These are phyloP conservation scores for Clepsis dumicolana DNA, from an alignment of 2,888 invertebrate species.

Conservation along the genomic window DNA sequence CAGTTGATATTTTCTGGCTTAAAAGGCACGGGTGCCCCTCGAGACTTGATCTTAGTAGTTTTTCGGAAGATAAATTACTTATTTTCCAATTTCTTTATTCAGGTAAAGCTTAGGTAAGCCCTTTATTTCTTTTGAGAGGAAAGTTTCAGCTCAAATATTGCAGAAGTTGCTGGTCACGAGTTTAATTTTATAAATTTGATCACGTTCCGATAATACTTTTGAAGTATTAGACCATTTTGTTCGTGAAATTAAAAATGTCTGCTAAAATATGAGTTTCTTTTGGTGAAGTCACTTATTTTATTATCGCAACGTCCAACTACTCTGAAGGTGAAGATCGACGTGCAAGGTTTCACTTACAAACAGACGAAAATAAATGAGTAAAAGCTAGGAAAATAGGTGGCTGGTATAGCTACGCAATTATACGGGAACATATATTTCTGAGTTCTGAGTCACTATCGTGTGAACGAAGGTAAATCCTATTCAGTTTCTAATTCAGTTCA, in stretches of 20 bases:
- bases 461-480: no score
- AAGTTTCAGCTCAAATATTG: conserved; percentile 1
- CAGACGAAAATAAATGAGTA: no score
- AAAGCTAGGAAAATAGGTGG: no score
- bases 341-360: no score
- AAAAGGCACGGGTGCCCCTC: background rate
- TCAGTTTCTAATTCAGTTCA: no score
- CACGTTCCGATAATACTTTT: background rate
- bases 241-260: background rate
- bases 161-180: background rate
- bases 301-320: no score
- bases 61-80: conserved; percentile 8
- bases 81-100: background rate
- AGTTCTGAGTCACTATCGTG: no score
- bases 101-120: background rate
- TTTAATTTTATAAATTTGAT: background rate
- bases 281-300: background rate
- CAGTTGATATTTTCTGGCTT: conserved; percentile 12
- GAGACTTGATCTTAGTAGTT: background rate
- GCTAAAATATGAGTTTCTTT: background rate
- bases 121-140: background rate
- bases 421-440: no score
- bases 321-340: no score
- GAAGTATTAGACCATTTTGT: background rate
- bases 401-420: no score